phyloP scores from a whole-genome alignment of 2,888 invertebrate species.

The Lycocerus yunnanus region DNA sequence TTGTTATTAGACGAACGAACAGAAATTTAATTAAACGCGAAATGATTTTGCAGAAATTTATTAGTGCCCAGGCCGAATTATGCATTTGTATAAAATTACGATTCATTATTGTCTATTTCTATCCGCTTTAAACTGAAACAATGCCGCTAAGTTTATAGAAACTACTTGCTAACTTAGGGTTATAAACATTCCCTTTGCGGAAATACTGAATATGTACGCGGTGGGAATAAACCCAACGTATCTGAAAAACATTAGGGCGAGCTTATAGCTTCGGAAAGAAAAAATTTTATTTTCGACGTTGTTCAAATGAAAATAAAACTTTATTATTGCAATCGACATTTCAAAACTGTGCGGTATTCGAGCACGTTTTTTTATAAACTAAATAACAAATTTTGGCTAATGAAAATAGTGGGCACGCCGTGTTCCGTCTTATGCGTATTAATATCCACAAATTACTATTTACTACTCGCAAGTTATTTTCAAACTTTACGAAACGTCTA shows the following conservation, averaged over 20 bases:
- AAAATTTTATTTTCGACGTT: neutral
- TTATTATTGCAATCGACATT: neutral
- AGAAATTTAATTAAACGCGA: neutral
- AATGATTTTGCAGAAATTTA: neutral
- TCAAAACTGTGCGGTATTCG: neutral
- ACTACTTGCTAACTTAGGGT: neutral
- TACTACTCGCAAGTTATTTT: neutral
- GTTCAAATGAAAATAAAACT: neutral
- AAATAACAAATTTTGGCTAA: neutral
- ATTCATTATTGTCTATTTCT: neutral
- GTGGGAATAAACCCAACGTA: neutral
- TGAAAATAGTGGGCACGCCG: neutral
- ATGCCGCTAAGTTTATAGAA: neutral
- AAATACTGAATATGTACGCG: neutral
- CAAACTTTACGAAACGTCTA: neutral
- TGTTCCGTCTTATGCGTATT: neutral
- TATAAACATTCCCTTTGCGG: neutral
- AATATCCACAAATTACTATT: neutral
- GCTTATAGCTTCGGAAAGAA: neutral
- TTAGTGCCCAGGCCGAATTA: neutral
- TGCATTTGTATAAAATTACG: neutral
- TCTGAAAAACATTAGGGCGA: conserved; percentile 1
- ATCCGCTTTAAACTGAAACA: conserved; percentile 2
- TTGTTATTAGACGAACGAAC: neutral
- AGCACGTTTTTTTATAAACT: neutral